A percentile compares a stretch with the other conserved stretches of the same genome.
phyloP scores from a whole-genome alignment of 2,113 vertebrate species.

The Colius striatus region DNA sequence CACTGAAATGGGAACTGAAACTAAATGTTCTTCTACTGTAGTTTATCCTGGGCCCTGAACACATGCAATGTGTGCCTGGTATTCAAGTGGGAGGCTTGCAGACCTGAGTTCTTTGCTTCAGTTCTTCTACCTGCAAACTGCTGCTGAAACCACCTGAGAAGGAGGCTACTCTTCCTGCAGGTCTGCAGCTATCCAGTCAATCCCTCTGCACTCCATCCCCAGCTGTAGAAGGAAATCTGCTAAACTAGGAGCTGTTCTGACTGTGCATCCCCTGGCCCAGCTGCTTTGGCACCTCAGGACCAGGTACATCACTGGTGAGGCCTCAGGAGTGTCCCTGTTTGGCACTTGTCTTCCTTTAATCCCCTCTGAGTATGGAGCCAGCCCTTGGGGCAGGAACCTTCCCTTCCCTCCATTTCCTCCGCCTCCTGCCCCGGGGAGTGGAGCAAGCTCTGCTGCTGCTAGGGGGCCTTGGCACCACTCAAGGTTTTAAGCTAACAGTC shows the following conservation, averaged over 20 bases:
- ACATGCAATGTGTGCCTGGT: background rate
- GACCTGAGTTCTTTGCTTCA: background rate
- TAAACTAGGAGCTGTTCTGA: background rate
- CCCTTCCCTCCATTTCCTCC: background rate
- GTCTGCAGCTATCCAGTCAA: background rate
- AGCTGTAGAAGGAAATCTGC: background rate
- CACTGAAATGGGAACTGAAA: conserved; percentile 17
- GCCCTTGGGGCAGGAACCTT: background rate
- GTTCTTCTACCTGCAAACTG: background rate
- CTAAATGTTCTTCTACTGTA: conserved; percentile 6
- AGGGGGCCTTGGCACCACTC: fast-evolving
- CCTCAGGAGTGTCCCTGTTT: background rate
- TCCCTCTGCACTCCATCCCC: background rate
- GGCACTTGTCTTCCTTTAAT: background rate
- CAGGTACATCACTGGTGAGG: background rate
- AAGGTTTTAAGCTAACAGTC: background rate
- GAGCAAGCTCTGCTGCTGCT: background rate
- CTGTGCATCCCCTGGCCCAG: fast-evolving
- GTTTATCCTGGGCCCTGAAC: background rate
- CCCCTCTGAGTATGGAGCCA: background rate
- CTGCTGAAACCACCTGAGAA: background rate
- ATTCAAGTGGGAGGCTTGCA: background rate
- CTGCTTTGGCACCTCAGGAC: background rate
- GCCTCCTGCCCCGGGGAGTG: background rate
- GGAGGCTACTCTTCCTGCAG: background rate